These are phyloP conservation scores for Stenolophus ochropezus DNA, from an alignment of 2,888 invertebrate genomes.

Conservation along the genomic window DNA sequence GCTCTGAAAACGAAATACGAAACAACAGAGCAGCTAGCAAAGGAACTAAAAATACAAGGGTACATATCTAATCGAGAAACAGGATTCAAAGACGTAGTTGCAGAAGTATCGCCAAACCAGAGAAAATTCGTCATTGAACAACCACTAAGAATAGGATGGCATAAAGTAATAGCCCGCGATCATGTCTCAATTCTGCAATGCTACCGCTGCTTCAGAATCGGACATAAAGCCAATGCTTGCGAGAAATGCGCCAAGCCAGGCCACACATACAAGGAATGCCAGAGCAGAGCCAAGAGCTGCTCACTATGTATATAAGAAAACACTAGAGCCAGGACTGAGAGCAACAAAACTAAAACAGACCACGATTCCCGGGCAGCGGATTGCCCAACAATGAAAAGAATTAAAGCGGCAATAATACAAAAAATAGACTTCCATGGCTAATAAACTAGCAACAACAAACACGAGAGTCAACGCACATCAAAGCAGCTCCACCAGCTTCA, in stretches of 20 bases:
- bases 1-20: too few species aligned
- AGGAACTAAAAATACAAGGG: neutral
- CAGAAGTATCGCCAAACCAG: constrained; percentile 29
- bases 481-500: too few species aligned
- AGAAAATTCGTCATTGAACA: neutral
- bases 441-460: neutral
- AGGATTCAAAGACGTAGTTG: neutral
- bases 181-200: constrained; percentile 59
- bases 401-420: neutral
- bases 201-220: constrained; percentile 56
- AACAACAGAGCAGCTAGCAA: neutral
- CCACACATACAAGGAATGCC: constrained; percentile 2
- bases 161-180: constrained; percentile 14
- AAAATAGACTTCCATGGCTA: constrained; percentile 38
- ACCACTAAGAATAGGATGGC: neutral
- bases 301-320: constrained; percentile 1
- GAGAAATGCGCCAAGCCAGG: constrained; percentile 16
- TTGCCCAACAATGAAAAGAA: constrained; percentile 24
- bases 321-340: neutral
- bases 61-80: neutral
- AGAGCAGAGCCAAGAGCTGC: neutral
- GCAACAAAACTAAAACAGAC: neutral
- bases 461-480: neutral
- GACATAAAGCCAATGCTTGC: constrained; percentile 57
- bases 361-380: constrained; percentile 47